A percentile compares a stretch with the other conserved stretches of the same genome.
phyloP scores from a whole-genome alignment of 1,140 invertebrate species.

The Theocolax elegans region DNA sequence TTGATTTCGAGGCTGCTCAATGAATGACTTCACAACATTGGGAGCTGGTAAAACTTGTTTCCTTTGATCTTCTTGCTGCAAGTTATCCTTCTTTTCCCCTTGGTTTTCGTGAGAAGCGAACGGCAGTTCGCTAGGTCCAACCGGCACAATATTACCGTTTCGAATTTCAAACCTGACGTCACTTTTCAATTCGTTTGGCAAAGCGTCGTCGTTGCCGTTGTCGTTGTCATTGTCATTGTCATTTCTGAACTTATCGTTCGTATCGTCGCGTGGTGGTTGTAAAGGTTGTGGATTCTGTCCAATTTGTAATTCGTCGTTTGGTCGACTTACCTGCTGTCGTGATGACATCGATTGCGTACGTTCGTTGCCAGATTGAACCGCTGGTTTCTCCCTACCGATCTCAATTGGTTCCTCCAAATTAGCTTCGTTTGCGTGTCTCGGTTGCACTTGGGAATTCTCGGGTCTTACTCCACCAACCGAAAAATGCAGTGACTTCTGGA shows the following conservation, averaged over 20 bases:
- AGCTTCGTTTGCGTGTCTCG: constrained; percentile 6
- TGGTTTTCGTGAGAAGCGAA: constrained; percentile 38
- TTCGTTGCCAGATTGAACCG: not conserved
- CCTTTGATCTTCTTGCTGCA: not conserved
- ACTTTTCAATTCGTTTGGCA: constrained; percentile 39
- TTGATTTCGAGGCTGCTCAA: not conserved
- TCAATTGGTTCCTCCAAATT: constrained; percentile 26
- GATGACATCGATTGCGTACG: constrained; percentile 47
- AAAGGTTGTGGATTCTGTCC: constrained; percentile 52
- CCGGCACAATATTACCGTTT: constrained; percentile 57
- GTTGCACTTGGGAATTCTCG: constrained; percentile 7
- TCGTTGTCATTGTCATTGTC: constrained; percentile 28
- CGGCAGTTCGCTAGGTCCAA: constrained; percentile 45
- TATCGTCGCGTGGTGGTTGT: constrained; percentile 48
- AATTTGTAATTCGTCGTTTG: constrained; percentile 46
- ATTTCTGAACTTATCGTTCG: constrained; percentile 8
- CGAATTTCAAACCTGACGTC: constrained; percentile 53
- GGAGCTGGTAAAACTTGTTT: constrained; percentile 32
- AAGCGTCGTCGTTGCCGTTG: constrained; percentile 29
- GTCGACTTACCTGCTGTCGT: constrained; percentile 62
- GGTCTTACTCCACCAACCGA: not conserved
- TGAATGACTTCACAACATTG: not conserved
- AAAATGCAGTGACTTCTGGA: constrained; percentile 45
- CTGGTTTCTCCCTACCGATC: constrained; percentile 1
- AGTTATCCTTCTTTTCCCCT: not conserved